Percentiles rank a stretch among this genome's conserved stretches.
phyloP scores from a whole-genome alignment of 2,797 vertebrate species.

The Cyprinodon diabolis region DNA sequence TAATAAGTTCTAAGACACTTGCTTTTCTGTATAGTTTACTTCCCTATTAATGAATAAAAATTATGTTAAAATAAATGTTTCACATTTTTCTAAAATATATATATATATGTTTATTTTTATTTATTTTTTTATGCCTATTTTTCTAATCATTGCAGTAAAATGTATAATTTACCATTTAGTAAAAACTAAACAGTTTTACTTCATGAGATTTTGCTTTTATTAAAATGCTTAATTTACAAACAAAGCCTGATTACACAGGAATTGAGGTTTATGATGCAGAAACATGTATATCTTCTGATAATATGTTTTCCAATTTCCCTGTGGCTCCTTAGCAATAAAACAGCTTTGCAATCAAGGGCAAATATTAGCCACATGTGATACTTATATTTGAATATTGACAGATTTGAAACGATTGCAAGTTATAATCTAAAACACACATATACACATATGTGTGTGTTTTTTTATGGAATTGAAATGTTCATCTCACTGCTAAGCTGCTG shows the following conservation, averaged over 20 bases:
- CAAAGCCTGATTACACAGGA: constrained; percentile 12
- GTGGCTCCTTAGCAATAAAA: constrained; percentile 52
- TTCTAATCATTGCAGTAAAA: not conserved
- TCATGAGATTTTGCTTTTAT: constrained; percentile 5
- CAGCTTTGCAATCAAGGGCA: constrained; percentile 37
- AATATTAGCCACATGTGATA: constrained; percentile 28
- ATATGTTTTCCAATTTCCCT: constrained; percentile 60
- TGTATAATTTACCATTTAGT: not conserved
- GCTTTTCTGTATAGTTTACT: not conserved
- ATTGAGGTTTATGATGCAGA: constrained; percentile 25
- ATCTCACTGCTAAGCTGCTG: no score
- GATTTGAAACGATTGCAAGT: not conserved
- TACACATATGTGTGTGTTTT: no score
- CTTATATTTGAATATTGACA: constrained; percentile 31
- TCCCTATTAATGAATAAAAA: not conserved
- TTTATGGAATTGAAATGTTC: no score
- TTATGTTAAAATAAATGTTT: no score
- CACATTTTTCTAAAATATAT: no score
- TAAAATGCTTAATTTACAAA: constrained; percentile 18
- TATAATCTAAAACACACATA: no score
- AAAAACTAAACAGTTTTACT: not conserved
- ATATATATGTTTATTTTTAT: no score
- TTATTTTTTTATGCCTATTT: not conserved
- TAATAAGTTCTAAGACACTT: not conserved
- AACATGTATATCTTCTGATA: constrained; percentile 26